Evolutionary conservation across 2,888 invertebrate species (phyloP).

Genomic region (Apamea anceps): DNA sequence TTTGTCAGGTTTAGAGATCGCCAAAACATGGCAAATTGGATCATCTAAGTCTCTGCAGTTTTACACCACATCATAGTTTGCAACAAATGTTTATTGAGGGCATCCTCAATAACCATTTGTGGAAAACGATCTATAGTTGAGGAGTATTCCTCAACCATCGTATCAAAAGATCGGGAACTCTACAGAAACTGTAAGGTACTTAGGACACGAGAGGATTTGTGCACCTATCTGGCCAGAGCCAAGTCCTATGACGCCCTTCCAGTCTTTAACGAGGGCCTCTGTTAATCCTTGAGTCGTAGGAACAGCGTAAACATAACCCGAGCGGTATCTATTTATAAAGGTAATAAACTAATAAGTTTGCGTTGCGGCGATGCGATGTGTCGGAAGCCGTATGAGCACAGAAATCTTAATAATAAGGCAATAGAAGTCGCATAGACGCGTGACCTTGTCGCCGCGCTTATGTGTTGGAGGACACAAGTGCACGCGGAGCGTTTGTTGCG

Average conservation of each 20-base stretch:
- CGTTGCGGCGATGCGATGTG: conserved; percentile 54
- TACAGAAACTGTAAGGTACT: not conserved
- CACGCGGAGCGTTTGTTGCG: no score
- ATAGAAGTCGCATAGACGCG: no score
- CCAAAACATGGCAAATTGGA: not conserved
- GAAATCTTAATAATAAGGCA: no score
- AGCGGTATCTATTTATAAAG: conserved; percentile 54
- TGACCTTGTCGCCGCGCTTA: no score
- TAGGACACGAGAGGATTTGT: no score
- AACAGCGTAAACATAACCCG: conserved; percentile 28
- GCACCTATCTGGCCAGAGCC: not conserved
- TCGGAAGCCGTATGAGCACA: conserved; percentile 57
- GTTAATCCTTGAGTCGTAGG: not conserved
- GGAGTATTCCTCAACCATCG: not conserved
- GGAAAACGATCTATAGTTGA: no score
- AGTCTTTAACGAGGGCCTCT: not conserved
- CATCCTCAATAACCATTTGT: no score
- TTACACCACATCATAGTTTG: not conserved
- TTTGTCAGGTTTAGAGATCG: no score
- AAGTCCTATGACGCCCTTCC: not conserved
- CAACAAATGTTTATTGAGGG: not conserved
- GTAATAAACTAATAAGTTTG: conserved; percentile 54
- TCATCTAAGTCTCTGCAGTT: not conserved
- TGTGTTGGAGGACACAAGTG: no score
- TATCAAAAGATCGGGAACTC: not conserved